phyloP scores from a whole-genome alignment of 1,140 invertebrate genomes.

The Cherax destructor region DNA sequence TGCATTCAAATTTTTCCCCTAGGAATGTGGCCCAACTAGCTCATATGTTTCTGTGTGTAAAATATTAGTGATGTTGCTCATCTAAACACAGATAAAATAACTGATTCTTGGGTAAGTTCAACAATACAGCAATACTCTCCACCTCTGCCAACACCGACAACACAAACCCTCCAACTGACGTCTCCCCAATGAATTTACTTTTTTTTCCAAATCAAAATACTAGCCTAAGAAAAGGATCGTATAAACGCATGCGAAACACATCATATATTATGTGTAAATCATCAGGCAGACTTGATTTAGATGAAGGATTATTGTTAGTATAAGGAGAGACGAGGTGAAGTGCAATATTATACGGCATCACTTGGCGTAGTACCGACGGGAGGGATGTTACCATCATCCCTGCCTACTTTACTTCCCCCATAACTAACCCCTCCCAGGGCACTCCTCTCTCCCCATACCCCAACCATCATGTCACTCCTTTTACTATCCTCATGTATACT shows the following conservation, averaged over 20 bases:
- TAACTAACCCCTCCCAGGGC: not conserved
- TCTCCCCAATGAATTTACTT: not conserved
- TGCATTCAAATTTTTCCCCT: constrained; percentile 15
- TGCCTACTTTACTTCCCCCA: not conserved
- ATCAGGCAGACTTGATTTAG: not conserved
- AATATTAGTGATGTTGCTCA: not conserved
- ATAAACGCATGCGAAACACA: not conserved
- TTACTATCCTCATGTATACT: no score
- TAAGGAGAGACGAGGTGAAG: not conserved
- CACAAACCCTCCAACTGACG: not conserved
- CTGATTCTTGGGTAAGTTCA: not conserved
- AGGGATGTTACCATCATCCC: not conserved
- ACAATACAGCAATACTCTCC: not conserved
- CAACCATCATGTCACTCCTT: not conserved
- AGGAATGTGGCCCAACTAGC: constrained; percentile 18
- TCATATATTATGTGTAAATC: not conserved
- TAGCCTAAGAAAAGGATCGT: not conserved
- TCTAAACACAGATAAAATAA: not conserved
- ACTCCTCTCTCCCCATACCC: not conserved
- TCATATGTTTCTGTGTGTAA: not conserved
- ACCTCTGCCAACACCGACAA: not conserved
- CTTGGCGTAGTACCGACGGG: not conserved
- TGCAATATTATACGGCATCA: constrained; percentile 5
- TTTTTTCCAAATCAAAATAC: not conserved
- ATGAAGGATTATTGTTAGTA: not conserved